Percentiles rank a stretch among this genome's conserved stretches.
Conservation (phyloP, 2,888 invertebrate species). For the Drosophila diplacantha region DNA sequence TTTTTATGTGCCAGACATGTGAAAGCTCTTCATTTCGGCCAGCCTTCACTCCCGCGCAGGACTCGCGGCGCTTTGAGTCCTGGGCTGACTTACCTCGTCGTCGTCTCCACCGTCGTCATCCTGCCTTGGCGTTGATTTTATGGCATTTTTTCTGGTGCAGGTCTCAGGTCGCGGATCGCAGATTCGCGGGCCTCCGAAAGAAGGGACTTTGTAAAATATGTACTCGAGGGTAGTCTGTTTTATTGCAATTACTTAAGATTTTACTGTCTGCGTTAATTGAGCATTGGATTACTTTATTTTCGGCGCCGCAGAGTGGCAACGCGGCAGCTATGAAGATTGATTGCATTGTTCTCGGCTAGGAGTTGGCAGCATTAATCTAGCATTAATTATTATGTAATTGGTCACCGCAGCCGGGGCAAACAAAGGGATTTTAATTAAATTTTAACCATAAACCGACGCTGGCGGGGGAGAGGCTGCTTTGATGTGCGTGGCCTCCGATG, state of each 20-base stretch:
- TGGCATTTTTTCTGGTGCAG: slow-evolving; percentile 54
- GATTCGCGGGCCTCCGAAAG: slow-evolving; percentile 1
- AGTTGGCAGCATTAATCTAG: slow-evolving; percentile 55
- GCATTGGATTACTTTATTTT: slow-evolving; percentile 59
- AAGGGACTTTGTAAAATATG: slow-evolving; percentile 67
- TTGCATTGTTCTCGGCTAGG: slow-evolving; percentile 52
- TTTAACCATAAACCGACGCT: slow-evolving; percentile 46
- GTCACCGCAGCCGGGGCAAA: slow-evolving; percentile 44
- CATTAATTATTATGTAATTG: slow-evolving; percentile 73
- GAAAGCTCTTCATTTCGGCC: slow-evolving; percentile 68
- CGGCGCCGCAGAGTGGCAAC: neutral
- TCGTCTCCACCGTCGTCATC: slow-evolving; percentile 31
- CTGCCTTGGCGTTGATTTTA: slow-evolving; percentile 69
- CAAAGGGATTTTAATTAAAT: slow-evolving; percentile 65
- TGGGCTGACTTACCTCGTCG: slow-evolving; percentile 68
- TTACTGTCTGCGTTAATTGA: slow-evolving; percentile 70
- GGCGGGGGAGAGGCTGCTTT: slow-evolving; percentile 49
- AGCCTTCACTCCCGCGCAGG: slow-evolving; percentile 15
- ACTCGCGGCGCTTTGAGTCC: slow-evolving; percentile 15
- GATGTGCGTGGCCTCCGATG: slow-evolving; percentile 53
- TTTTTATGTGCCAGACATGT: slow-evolving; percentile 71
- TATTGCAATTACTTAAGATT: slow-evolving; percentile 73
- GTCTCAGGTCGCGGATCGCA: slow-evolving; percentile 9
- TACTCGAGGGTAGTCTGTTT: slow-evolving; percentile 70
- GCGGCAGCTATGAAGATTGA: slow-evolving; percentile 42